These are phyloP conservation scores for Pentamera pediparva DNA, from an alignment of 53 echinoderm and acorn worm genomes.

Conservation along the genomic window DNA sequence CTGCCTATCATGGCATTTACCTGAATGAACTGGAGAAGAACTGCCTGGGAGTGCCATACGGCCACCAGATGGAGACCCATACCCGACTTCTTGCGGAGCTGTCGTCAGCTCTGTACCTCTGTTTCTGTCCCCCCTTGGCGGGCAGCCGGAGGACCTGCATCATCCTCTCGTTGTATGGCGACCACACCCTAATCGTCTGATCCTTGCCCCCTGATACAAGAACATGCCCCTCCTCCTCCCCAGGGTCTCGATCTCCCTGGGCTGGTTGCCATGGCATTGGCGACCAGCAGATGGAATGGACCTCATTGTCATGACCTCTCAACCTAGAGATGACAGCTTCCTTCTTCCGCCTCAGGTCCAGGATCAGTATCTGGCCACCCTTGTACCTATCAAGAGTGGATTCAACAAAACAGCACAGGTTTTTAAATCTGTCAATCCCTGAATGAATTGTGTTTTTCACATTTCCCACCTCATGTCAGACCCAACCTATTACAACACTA, in stretches of 20 bases:
- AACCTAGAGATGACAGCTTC: conserved; percentile 50
- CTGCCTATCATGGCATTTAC: conserved; percentile 52
- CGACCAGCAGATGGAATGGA: conserved; percentile 82
- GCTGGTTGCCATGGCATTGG: conserved; percentile 53
- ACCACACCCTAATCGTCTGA: conserved; percentile 81
- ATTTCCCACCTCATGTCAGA: no score
- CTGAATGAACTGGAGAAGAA: conserved; percentile 80
- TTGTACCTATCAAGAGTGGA: conserved; percentile 53
- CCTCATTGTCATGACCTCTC: conserved; percentile 86
- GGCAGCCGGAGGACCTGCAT: conserved; percentile 65
- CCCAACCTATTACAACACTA: no score
- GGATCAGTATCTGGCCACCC: conserved; percentile 58
- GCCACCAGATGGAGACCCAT: conserved; percentile 85
- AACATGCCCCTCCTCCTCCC: neutral
- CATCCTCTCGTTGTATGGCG: conserved; percentile 55
- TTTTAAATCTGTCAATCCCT: no score
- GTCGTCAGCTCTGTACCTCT: conserved; percentile 60
- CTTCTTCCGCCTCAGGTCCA: conserved; percentile 51
- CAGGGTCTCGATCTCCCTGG: neutral
- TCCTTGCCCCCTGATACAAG: conserved; percentile 69
- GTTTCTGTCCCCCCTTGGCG: conserved; percentile 49
- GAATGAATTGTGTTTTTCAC: no score
- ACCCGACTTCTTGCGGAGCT: conserved; percentile 52
- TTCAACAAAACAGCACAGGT: neutral
- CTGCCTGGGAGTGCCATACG: conserved; percentile 44